Conservation (phyloP, 2,888 invertebrate species). For the Catocala sponsa region DNA sequence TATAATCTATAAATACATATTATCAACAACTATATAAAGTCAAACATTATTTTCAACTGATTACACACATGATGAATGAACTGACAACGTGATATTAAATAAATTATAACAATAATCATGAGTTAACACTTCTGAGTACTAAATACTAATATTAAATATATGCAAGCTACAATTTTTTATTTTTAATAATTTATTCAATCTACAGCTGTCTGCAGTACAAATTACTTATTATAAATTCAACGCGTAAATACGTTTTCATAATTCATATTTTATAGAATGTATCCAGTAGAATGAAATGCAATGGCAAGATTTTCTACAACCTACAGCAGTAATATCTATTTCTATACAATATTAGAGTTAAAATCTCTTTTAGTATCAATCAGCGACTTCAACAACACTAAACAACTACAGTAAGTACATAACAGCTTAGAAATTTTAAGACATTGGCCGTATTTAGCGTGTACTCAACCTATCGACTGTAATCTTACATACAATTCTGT, state of each 20-base stretch:
- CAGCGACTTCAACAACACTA: conserved; percentile 20
- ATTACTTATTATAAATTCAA: conserved; percentile 22
- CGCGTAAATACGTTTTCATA: conserved; percentile 38
- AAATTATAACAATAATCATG: neutral
- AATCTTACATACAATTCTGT: no score
- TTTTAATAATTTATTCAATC: conserved; percentile 18
- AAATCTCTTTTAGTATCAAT: conserved; percentile 22
- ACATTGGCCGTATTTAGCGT: no score
- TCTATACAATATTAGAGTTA: conserved; percentile 21
- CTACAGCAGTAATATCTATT: conserved; percentile 10
- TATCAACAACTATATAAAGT: no score
- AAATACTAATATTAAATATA: neutral
- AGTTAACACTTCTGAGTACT: neutral
- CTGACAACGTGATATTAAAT: neutral
- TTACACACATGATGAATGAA: neutral
- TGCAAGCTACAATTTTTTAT: conserved; percentile 9
- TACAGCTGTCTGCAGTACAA: conserved; percentile 17
- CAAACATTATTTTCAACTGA: no score
- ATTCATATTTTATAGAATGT: conserved; percentile 21
- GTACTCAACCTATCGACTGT: no score
- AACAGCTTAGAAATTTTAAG: conserved; percentile 11
- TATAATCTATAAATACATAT: no score
- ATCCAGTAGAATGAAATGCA: conserved; percentile 33
- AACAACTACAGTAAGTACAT: conserved; percentile 36
- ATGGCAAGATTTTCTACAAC: conserved; percentile 51